A percentile compares a stretch with the other conserved stretches of the same genome.
Evolutionary conservation across 1,140 invertebrate species (phyloP).

Genomic region (Chymomyza costata): DNA sequence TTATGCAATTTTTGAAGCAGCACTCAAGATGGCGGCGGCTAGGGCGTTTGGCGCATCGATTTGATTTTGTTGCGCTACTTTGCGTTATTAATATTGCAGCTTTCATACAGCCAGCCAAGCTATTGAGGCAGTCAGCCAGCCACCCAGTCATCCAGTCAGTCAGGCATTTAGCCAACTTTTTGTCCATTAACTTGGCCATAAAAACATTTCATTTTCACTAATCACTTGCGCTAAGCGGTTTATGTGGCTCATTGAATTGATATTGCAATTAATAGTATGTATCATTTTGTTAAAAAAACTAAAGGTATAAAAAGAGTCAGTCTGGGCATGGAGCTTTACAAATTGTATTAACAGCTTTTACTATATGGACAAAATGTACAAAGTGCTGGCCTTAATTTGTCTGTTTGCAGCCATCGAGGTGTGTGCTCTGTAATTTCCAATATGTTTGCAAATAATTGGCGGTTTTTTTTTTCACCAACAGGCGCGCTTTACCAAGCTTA

Average conservation of each 20-base stretch:
- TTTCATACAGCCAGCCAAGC: constrained; percentile 27
- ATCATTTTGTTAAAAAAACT: not conserved
- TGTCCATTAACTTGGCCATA: too few relatives aligned
- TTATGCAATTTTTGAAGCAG: constrained; percentile 53
- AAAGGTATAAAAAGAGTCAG: not conserved
- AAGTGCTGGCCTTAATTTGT: constrained; percentile 3
- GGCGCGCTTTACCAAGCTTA: constrained; percentile 37
- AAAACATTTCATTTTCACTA: constrained; percentile 3
- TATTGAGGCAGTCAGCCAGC: too few relatives aligned
- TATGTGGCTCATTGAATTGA: constrained; percentile 54
- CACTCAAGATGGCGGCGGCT: constrained; percentile 55
- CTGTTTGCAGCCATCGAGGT: not conserved
- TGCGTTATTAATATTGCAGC: constrained; percentile 54
- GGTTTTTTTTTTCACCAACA: not conserved
- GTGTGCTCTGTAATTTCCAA: not conserved
- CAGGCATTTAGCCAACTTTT: too few relatives aligned
- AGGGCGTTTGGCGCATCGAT: constrained; percentile 60
- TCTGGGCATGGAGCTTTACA: not conserved
- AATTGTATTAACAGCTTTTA: not conserved
- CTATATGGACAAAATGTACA: constrained; percentile 17
- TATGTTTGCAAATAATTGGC: not conserved
- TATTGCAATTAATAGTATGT: constrained; percentile 41
- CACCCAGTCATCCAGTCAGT: too few relatives aligned
- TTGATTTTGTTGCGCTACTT: constrained; percentile 44
- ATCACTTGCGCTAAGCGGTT: constrained; percentile 13